Percentiles rank a stretch among this genome's conserved stretches.
Evolutionary conservation across 2,797 vertebrate genomes (phyloP).

Genomic region (Enteromius viviparus): DNA sequence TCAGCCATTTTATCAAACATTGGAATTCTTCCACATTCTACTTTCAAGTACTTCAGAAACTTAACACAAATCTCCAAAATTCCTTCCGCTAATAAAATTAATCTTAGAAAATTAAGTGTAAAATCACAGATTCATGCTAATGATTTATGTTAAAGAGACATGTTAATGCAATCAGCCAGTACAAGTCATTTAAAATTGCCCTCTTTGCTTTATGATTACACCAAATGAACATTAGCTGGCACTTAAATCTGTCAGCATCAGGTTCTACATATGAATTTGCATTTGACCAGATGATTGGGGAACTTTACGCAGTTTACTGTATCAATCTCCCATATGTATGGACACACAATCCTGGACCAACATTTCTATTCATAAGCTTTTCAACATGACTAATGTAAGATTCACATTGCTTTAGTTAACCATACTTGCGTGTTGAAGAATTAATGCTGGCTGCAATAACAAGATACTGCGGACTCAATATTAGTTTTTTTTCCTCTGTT

Average conservation of each 20-base stretch:
- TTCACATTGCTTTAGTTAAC: background rate
- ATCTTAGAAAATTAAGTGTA: background rate
- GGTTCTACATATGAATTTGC: background rate
- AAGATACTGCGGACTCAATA: background rate
- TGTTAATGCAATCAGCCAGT: background rate
- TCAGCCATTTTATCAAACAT: background rate
- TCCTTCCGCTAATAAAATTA: background rate
- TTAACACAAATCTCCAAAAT: background rate
- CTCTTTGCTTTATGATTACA: background rate
- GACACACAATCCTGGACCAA: background rate
- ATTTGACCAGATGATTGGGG: background rate
- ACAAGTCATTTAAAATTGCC: background rate
- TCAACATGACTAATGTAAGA: background rate
- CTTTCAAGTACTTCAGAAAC: conserved; percentile 4
- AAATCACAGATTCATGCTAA: background rate
- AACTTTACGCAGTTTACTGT: background rate
- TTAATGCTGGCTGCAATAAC: background rate
- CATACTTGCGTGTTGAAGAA: background rate
- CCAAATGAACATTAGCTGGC: background rate
- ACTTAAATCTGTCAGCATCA: background rate
- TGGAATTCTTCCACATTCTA: conserved; percentile 26
- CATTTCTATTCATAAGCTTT: background rate
- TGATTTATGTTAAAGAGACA: background rate
- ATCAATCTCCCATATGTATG: background rate
- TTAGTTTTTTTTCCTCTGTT: background rate